A percentile compares a stretch with the other conserved stretches of the same genome.
phyloP scores from a whole-genome alignment of 2,113 vertebrate genomes.

The Lanius collurio region DNA sequence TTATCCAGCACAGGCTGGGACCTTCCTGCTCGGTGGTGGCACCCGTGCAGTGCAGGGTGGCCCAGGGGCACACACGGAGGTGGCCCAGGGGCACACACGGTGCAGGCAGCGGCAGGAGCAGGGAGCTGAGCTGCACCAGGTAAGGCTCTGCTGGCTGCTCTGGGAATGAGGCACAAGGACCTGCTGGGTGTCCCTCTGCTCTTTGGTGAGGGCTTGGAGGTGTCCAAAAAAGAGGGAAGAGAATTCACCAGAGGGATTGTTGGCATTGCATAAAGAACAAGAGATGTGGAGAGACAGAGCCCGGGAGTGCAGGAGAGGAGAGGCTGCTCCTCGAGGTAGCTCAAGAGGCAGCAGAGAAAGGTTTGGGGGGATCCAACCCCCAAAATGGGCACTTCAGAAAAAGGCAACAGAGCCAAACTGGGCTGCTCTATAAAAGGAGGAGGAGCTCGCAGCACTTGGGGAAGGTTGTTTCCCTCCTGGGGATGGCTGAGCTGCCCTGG shows the following conservation, averaged over 20 bases:
- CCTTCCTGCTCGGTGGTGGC: fast-evolving
- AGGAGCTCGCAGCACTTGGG: not conserved
- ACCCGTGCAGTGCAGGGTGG: not conserved
- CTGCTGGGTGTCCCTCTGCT: not conserved
- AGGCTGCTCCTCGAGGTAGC: fast-evolving
- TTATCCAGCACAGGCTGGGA: not conserved
- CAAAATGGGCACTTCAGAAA: not conserved
- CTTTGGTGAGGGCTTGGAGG: not conserved
- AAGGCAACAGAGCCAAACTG: not conserved
- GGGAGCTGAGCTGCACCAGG: not conserved
- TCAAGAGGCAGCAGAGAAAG: not conserved
- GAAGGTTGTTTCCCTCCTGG: not conserved
- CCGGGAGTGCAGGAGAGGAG: not conserved
- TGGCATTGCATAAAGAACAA: not conserved
- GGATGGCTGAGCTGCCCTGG: not conserved
- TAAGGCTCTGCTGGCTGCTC: not conserved
- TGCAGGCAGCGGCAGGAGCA: not conserved
- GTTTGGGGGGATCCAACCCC: not conserved
- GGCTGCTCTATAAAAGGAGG: not conserved
- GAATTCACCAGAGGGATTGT: not conserved
- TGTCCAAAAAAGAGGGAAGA: not conserved
- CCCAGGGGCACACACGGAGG: not conserved
- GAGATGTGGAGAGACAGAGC: not conserved
- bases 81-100: not conserved
- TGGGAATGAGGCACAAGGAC: not conserved